Conservation (phyloP, 2,113 vertebrate genomes). For the Barnardius zonarius region DNA sequence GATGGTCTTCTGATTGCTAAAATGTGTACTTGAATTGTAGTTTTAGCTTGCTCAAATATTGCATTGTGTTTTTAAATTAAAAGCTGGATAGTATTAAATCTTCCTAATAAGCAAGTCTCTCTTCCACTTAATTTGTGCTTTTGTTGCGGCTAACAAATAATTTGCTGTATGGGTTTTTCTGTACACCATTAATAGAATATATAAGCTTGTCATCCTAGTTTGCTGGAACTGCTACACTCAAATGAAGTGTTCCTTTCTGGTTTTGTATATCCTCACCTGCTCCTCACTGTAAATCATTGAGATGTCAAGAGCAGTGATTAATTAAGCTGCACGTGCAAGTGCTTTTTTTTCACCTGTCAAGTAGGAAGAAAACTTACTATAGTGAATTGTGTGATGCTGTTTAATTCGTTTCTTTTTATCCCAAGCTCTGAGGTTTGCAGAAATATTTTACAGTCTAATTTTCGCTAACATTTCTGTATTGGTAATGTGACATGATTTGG, state of each 20-base stretch:
- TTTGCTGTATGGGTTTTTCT: slow-evolving; percentile 58
- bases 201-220: slow-evolving; percentile 82
- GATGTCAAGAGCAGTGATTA: slow-evolving; percentile 87
- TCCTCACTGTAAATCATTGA: slow-evolving; percentile 90
- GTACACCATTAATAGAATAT: slow-evolving; percentile 77
- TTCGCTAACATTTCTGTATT: slow-evolving; percentile 35
- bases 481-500: not conserved
- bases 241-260: slow-evolving; percentile 79
- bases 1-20: no score
- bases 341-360: slow-evolving; percentile 90
- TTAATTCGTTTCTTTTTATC: slow-evolving; percentile 64
- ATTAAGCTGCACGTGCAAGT: slow-evolving; percentile 90
- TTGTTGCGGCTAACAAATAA: slow-evolving; percentile 67
- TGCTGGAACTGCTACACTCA: slow-evolving; percentile 77
- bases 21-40: not conserved
- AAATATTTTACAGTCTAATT: slow-evolving; percentile 59
- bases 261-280: slow-evolving; percentile 95
- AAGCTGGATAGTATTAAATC: slow-evolving; percentile 52
- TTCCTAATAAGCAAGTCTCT: slow-evolving; percentile 53
- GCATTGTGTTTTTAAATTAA: not conserved
- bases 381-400: slow-evolving; percentile 64
- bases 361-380: slow-evolving; percentile 70
- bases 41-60: not conserved
- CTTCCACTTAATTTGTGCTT: slow-evolving; percentile 66
- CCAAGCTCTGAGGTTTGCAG: slow-evolving; percentile 30